phyloP scores from a whole-genome alignment of 2,113 vertebrate genomes.

The Bubo scandiacus region DNA sequence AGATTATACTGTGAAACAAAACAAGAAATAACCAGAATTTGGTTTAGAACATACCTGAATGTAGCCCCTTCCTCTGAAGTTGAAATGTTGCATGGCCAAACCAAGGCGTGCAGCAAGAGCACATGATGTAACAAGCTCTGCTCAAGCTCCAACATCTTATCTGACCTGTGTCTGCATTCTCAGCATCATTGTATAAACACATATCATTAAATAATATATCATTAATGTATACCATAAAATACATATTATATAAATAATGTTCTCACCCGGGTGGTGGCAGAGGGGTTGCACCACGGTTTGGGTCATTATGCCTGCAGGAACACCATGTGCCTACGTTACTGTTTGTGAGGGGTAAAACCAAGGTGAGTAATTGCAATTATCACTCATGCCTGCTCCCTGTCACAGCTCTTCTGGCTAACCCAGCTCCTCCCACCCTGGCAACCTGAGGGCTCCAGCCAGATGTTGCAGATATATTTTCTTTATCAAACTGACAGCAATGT shows the following conservation, averaged over 20 bases:
- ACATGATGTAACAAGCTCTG: fast-evolving
- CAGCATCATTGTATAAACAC: not conserved
- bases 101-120: not conserved
- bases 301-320: not conserved
- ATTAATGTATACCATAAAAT: not conserved
- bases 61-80: not conserved
- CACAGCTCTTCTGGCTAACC: not conserved
- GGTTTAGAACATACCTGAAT: not conserved
- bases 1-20: not conserved
- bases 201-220: not conserved
- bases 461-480: not conserved
- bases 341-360: not conserved
- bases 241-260: not conserved
- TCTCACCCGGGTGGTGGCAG: not conserved
- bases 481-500: not conserved
- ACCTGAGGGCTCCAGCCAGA: not conserved
- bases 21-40: not conserved
- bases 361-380: not conserved
- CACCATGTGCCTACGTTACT: fast-evolving
- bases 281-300: not conserved
- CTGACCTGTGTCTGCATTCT: not conserved
- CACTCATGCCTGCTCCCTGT: fast-evolving
- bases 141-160: not conserved
- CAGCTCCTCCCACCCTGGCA: not conserved
- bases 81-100: not conserved